These are phyloP conservation scores for Diplodus puntazzo DNA, from an alignment of 2,797 vertebrate genomes.

Conservation along the genomic window DNA sequence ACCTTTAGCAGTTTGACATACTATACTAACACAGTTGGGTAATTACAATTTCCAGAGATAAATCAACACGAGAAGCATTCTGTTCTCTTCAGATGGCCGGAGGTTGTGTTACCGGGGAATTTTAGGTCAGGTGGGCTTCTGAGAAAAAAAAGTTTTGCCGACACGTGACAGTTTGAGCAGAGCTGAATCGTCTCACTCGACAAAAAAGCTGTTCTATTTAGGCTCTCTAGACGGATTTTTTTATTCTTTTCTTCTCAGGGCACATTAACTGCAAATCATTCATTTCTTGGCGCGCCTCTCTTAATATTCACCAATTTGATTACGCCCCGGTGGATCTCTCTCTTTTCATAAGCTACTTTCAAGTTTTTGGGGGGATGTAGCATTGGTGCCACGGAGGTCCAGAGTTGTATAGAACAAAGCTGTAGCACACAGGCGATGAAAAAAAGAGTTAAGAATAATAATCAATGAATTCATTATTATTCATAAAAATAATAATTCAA, in stretches of 20 bases:
- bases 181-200: not conserved
- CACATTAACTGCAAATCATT: slow-evolving; percentile 32
- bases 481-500: no score
- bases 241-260: not conserved
- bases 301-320: slow-evolving; percentile 32
- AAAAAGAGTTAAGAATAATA: not conserved
- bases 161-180: slow-evolving; percentile 12
- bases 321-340: slow-evolving; percentile 16
- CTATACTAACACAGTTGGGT: not conserved
- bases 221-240: slow-evolving; percentile 10
- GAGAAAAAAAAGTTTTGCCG: slow-evolving; percentile 20
- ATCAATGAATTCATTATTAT: no score
- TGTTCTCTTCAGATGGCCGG: slow-evolving; percentile 15
- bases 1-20: not conserved
- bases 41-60: not conserved
- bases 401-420: not conserved
- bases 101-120: slow-evolving; percentile 5
- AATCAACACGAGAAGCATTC: not conserved
- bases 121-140: not conserved
- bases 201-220: slow-evolving; percentile 21
- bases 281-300: slow-evolving; percentile 34
- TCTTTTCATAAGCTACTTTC: slow-evolving; percentile 23
- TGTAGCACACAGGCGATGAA: not conserved
- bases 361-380: not conserved
- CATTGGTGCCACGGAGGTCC: not conserved